Percentiles rank a stretch among this genome's conserved stretches.
phyloP scores from a whole-genome alignment of 2,888 invertebrate species.

The Doris montereyensis region DNA sequence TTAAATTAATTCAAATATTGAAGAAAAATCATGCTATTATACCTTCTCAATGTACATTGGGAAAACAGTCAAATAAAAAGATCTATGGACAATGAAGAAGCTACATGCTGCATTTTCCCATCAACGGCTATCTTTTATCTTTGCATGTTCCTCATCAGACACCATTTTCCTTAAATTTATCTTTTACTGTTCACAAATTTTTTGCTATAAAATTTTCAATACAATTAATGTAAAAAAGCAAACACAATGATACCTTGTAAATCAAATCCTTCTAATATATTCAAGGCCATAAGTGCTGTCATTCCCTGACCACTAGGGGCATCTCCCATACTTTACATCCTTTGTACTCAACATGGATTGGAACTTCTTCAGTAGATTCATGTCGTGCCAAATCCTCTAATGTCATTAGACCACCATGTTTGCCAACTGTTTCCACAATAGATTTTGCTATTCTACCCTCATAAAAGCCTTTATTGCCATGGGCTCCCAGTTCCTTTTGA shows the following conservation, averaged over 20 bases:
- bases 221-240: no score
- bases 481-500: constrained; percentile 54
- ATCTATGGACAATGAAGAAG: no score
- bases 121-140: no score
- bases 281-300: constrained; percentile 71
- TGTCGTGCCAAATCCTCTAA: constrained; percentile 66
- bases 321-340: constrained; percentile 71
- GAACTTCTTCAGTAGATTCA: constrained; percentile 57
- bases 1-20: no score
- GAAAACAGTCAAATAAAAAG: no score
- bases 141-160: no score
- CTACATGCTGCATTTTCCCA: no score
- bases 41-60: no score
- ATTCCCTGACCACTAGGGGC: constrained; percentile 73
- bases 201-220: no score
- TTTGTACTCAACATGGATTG: constrained; percentile 64
- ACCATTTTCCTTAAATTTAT: no score
- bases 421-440: constrained; percentile 61
- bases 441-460: constrained; percentile 65
- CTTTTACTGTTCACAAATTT: no score
- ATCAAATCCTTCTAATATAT: constrained; percentile 71
- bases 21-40: no score
- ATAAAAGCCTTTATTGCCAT: constrained; percentile 68
- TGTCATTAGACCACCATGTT: constrained; percentile 66
- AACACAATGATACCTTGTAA: constrained; percentile 57